Percentiles rank a stretch among this genome's conserved stretches.
phyloP scores from a whole-genome alignment of 2,113 vertebrate species.

The Ceratotherium simum region DNA sequence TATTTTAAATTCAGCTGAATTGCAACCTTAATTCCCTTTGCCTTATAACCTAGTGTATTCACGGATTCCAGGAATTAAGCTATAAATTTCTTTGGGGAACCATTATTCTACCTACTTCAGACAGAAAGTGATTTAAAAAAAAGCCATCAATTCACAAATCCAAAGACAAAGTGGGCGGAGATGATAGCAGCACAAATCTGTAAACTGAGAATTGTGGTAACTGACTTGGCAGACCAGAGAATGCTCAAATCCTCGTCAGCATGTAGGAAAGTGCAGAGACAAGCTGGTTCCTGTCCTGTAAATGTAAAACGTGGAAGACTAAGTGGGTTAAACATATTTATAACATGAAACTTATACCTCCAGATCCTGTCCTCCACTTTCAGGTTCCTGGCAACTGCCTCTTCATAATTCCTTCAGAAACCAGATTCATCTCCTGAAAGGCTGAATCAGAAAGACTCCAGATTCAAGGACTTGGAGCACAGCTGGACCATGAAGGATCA shows the following conservation, averaged over 20 bases:
- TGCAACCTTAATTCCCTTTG: not conserved
- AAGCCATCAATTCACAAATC: not conserved
- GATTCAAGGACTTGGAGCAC: not conserved
- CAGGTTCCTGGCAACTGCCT: not conserved
- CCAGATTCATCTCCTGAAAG: not conserved
- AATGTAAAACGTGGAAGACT: not conserved
- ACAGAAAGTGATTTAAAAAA: not conserved
- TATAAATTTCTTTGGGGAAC: not conserved
- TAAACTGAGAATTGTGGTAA: not conserved
- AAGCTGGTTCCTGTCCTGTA: not conserved
- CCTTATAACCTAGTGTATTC: not conserved
- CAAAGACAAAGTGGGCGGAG: not conserved
- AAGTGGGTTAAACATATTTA: not conserved
- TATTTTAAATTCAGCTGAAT: not conserved
- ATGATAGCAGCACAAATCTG: not conserved
- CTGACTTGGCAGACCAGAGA: not conserved
- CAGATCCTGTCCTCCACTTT: not conserved
- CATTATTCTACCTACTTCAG: not conserved
- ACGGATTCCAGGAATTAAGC: not conserved
- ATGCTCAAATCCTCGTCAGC: not conserved
- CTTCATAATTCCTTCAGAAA: not conserved
- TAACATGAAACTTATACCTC: not conserved
- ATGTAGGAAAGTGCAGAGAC: not conserved
- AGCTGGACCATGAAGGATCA: not conserved
- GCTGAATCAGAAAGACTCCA: not conserved